Conservation (phyloP, 2,113 vertebrate genomes). For the Pseudorectes ferrugineus region DNA sequence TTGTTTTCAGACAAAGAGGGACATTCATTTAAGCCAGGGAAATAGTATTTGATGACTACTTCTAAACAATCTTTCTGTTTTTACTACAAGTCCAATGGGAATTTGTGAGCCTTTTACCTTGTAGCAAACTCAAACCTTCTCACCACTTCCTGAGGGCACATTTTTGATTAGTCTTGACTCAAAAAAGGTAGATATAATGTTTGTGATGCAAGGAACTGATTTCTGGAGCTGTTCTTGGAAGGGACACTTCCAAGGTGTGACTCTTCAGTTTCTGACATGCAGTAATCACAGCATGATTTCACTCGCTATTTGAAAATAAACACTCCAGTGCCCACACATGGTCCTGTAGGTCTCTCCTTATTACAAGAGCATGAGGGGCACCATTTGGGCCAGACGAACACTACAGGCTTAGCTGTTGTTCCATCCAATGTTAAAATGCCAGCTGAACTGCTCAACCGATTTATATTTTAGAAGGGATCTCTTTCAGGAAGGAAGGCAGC, state of each 20-base stretch:
- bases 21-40: neutral
- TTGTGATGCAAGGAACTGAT: neutral
- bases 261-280: neutral
- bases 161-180: neutral
- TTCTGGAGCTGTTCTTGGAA: neutral
- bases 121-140: neutral
- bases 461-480: neutral
- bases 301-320: neutral
- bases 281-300: neutral
- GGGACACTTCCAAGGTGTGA: neutral
- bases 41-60: neutral
- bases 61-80: neutral
- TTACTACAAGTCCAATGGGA: neutral
- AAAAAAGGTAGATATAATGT: neutral
- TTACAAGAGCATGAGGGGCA: neutral
- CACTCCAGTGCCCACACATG: neutral
- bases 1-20: neutral
- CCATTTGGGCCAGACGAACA: neutral
- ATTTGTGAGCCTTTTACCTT: neutral
- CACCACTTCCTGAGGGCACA: neutral
- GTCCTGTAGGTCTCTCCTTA: neutral
- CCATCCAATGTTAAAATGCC: neutral
- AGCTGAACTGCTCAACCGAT: neutral
- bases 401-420: neutral
- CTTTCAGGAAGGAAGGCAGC: neutral